Base-by-base conservation (phyloP, 2,797 vertebrate genomes). In the Lutjanus campechanus region DNA sequence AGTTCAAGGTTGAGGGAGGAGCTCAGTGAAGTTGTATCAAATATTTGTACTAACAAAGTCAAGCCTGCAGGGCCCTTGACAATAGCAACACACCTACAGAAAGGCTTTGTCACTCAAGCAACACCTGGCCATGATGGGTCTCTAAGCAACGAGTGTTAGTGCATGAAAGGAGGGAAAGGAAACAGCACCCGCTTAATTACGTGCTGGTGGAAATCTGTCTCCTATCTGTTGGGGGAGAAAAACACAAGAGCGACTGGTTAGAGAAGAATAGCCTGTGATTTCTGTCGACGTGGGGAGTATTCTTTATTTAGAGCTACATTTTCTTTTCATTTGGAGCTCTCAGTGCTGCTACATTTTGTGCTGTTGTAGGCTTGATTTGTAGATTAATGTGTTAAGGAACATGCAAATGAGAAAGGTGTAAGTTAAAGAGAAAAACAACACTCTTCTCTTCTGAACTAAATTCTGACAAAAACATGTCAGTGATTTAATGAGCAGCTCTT, bases 101-200 rank as follows among this genome's bases (percentile, higher is more conserved):
- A 77, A 76, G 56, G 44, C 61, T 90, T 73, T 86, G 81, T 84
- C 79, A 69, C 69, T 92, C 74, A 89, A 84, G 79, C 76, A 88
- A 85, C 88, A 89, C 73, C 89, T 89, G 88, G 77, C 83, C 76
- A 51, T 79, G 78, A 78, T 78, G 79, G 75, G 92, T 95, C 88
- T 94, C 95, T 69, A 93, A 93, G 93, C 94, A 95, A 94, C 94
- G 17, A 22, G 85, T 74, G 60, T 81, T 66, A 76, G 84, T 54
- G 83, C 71, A 72, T 82, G 81, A 82, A 77, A 76, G 8, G 63
- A 85, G 56, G 74, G 68, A 84, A 55, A 72, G 44, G 56, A 62
- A 84, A 82, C 65, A 51, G 68, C 54, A 51, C 62, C 43, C 40
- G 44, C 69, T 75, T 88, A 74, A 90, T 81, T 80, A 77, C 29